Base-by-base conservation (phyloP, 2,113 vertebrate species). In the Clarias batrachus region DNA sequence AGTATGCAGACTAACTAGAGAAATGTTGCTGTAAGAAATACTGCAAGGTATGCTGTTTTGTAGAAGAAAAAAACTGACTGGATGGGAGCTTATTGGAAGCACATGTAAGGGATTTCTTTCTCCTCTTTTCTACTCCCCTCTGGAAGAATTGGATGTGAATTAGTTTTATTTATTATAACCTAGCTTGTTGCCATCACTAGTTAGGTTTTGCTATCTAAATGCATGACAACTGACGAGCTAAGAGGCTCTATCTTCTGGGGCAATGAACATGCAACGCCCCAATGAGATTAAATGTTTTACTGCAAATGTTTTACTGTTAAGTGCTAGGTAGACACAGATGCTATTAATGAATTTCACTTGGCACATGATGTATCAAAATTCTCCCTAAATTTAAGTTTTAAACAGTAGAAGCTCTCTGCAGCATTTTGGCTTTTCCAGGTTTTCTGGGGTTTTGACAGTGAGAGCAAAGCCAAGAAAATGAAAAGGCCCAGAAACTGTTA, bases 41-140 rank as follows among this genome's bases (percentile, higher is more conserved):
- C 81, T 84, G 59, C 70, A 87, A 85, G 81, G 85, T 84, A 87
- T 89, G 83, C 81, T 71, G 66, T 87, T 16, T 66, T 66, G 56
- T 1, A 17, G 56, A 56, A 48, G 25, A 5, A 56, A 77, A 79
- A 74, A 85, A 78, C 80, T 37, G 66, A 79, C 76, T 65, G 85
- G 83, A 84, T 56, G 23, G 41, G 52, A 71, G 82, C 33, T 86
- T 90, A 91, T 89, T 87, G 82, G 63, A 91, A 89, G 59, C 89
- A 91, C 88, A 89, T 90, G 89, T 85, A 60, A 52, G 71, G 56
- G 59, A 70, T 80, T 57, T 84, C 59, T 60, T 85, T 85, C 37
- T 84, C 68, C 73, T 77, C 54, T 85, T 19, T 48, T 83, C 56
- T 85, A 33, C 33, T 83, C 66, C 73, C 73, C 48, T 86, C 25